Evolutionary conservation across 2,888 invertebrate species (phyloP).

Genomic region (Tryphoninae sp.): DNA sequence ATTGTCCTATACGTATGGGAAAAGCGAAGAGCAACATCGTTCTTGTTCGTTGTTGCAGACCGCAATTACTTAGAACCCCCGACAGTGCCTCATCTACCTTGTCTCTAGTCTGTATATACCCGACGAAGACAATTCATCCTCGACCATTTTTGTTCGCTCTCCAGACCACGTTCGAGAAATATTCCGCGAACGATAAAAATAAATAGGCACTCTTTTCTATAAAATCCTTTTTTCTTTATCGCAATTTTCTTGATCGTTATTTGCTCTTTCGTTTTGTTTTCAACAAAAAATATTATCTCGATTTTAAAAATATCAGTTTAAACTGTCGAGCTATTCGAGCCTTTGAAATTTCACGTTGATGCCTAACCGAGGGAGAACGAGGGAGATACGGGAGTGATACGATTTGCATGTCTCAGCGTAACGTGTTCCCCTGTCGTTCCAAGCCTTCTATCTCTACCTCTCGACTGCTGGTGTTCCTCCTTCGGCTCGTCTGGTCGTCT

Average conservation of each 20-base stretch:
- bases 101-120: slow-evolving; percentile 23
- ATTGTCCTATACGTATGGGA: slow-evolving; percentile 45
- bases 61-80: slow-evolving; percentile 71
- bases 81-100: slow-evolving; percentile 55
- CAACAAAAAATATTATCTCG: slow-evolving; percentile 62
- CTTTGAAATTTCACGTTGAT: slow-evolving; percentile 30
- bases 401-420: slow-evolving; percentile 77
- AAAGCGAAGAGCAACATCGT: slow-evolving; percentile 52
- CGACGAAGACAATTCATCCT: slow-evolving; percentile 50
- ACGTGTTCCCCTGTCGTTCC: slow-evolving; percentile 66
- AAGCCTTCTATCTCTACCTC: slow-evolving; percentile 62
- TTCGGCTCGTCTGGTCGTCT: slow-evolving; percentile 43
- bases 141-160: slow-evolving; percentile 18
- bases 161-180: slow-evolving; percentile 44
- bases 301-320: slow-evolving; percentile 57
- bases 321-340: slow-evolving; percentile 27
- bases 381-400: slow-evolving; percentile 73
- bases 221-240: too few relatives aligned
- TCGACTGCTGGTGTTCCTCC: slow-evolving; percentile 62
- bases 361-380: slow-evolving; percentile 69
- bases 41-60: slow-evolving; percentile 48
- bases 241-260: neutral
- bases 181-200: slow-evolving; percentile 31
- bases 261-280: neutral
- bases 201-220: neutral